Percentiles rank a stretch among this genome's conserved stretches.
phyloP scores from a whole-genome alignment of 2,113 vertebrate genomes.

The Natator depressus region DNA sequence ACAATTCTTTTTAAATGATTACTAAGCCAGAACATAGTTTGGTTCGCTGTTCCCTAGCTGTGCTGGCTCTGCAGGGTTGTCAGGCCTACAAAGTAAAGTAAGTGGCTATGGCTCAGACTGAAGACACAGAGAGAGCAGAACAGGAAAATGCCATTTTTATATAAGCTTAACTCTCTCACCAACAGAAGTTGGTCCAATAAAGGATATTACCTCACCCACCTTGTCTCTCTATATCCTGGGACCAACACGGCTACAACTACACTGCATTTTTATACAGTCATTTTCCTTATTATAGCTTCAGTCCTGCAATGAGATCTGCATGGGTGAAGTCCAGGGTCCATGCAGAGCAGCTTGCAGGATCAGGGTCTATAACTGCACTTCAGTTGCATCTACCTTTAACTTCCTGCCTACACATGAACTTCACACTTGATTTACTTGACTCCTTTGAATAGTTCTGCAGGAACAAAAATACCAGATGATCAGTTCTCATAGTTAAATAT shows the following conservation, averaged over 20 bases:
- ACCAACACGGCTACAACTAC: background rate
- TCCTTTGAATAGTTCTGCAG: background rate
- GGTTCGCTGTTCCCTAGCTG: background rate
- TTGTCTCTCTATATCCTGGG: background rate
- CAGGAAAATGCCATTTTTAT: background rate
- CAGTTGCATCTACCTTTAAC: background rate
- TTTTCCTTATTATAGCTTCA: background rate
- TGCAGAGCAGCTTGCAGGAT: background rate
- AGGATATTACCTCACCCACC: background rate
- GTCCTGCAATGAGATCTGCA: fast-evolving
- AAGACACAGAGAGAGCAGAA: background rate
- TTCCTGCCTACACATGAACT: fast-evolving
- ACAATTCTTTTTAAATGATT: background rate
- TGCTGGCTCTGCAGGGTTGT: background rate
- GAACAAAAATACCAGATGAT: background rate
- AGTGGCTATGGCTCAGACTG: background rate
- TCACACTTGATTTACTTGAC: background rate
- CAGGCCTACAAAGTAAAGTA: background rate
- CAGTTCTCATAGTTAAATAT: background rate
- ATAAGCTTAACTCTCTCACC: background rate
- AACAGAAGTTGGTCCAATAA: background rate
- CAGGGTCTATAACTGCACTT: background rate
- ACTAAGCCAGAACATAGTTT: background rate
- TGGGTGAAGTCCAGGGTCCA: background rate
- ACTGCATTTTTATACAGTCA: background rate